Percentiles rank a stretch among this genome's conserved stretches.
phyloP scores from a whole-genome alignment of 1,140 invertebrate species.

The Drosophila pallidifrons region DNA sequence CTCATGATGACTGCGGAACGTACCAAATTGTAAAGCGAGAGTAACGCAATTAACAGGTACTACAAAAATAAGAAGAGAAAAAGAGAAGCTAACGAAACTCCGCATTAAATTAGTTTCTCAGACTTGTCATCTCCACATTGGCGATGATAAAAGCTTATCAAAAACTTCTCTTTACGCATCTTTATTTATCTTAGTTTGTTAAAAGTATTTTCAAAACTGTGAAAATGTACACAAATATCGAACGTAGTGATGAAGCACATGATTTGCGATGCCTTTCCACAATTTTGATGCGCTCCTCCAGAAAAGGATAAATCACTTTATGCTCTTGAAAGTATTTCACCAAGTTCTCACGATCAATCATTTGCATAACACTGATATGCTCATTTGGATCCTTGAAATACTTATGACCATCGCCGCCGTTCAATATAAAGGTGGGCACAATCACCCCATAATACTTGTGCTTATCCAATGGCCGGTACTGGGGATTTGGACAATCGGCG shows the following conservation, averaged over 20 bases:
- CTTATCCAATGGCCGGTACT: slow-evolving; percentile 22
- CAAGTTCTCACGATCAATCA: slow-evolving; percentile 50
- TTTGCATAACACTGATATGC: slow-evolving; percentile 7
- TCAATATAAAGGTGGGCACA: slow-evolving; percentile 64
- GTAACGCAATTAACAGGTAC: slow-evolving; percentile 29
- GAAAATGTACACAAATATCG: background rate
- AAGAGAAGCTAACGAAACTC: slow-evolving; percentile 17
- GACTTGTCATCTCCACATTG: background rate
- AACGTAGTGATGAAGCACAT: background rate
- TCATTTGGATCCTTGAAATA: slow-evolving; percentile 35
- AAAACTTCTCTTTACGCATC: background rate
- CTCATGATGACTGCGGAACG: no score
- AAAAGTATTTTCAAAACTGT: background rate
- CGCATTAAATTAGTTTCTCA: slow-evolving; percentile 11
- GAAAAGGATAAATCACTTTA: background rate
- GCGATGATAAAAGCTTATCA: background rate
- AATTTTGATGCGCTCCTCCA: slow-evolving; percentile 85
- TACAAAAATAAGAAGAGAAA: background rate
- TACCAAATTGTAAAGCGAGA: background rate
- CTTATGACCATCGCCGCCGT: slow-evolving; percentile 73
- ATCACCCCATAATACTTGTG: slow-evolving; percentile 85
- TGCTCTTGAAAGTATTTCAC: slow-evolving; percentile 58
- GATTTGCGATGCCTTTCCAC: slow-evolving; percentile 12
- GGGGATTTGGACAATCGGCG: slow-evolving; percentile 85
- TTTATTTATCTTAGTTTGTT: background rate